Evolutionary conservation across 2,113 vertebrate genomes (phyloP), one percentile per base, ranked within the genome.

Genomic region (Pterophyllum scalare): DNA sequence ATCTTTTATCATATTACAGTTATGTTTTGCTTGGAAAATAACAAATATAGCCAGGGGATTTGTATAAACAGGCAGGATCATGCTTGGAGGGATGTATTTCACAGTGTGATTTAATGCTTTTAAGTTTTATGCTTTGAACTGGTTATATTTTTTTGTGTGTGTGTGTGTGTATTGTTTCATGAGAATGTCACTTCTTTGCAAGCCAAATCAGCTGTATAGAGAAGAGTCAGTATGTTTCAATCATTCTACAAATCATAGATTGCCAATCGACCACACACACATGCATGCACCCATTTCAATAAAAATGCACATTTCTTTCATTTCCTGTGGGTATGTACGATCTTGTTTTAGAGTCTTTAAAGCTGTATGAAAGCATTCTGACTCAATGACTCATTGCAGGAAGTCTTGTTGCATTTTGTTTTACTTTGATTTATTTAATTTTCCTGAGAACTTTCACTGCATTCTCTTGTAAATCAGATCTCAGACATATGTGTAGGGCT

Each of bases 361-460:
- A 76, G 49, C 19, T 86, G 20, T 26, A n/a, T 56, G 15, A 7
- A 43, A 15, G 17, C 43, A 33, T 43, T 76, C 5, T 3, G 46
- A 7, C 52, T 74, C n/a, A 12, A 4, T 49, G 64, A 28, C 64
- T 49, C 49, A 22, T 22, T 20, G n/a, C 60, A 75, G 54, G 15
- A 31, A 52, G 24, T 52, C 43, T 52, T 52, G 65, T 7, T 35
- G 70, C 46, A 62, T 89, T 87, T 70, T 26, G n/a, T 82, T 83
- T 54, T 20, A 38, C 74, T 78, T 77, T 65, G 43, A 75, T 72
- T 75, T 57, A 61, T 81, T 85, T 78, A 8, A 40, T 65, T 85
- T 49, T n/a, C 19, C 38, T 28, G 35, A 80, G 52, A 15, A 38
- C 11, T 62, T 60, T 82, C 19, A 58, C 7, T 46, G 7, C 46